Evolutionary conservation across 23 tunicate genomes (phyloP).

Genomic region (Halocynthia roretzi): DNA sequence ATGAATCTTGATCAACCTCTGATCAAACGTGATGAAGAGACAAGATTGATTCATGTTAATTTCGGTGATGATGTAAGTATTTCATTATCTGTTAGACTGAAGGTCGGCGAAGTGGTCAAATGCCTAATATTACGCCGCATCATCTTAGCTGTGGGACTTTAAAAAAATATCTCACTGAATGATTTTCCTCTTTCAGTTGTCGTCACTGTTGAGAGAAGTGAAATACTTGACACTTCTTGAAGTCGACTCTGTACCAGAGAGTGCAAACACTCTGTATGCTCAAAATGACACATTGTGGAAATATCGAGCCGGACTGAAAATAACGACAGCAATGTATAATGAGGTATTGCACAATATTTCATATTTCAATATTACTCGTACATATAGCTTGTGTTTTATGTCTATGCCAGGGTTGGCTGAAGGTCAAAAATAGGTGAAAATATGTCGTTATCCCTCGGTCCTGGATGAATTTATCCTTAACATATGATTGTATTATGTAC

Average conservation of each 20-base stretch:
- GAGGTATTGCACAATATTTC: constrained; percentile 28
- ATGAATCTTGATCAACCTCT: constrained; percentile 67
- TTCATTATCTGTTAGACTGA: neutral
- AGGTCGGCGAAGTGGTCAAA: too few relatives aligned
- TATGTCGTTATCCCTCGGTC: too few relatives aligned
- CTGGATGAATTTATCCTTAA: too few relatives aligned
- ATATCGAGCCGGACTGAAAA: constrained; percentile 67
- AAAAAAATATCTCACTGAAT: neutral
- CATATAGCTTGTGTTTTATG: too few relatives aligned
- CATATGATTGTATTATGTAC: too few relatives aligned
- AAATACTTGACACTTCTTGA: constrained; percentile 60
- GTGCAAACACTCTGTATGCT: constrained; percentile 55
- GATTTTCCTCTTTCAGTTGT: constrained; percentile 25
- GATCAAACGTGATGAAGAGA: constrained; percentile 37
- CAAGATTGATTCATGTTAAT: constrained; percentile 42
- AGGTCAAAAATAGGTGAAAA: too few relatives aligned
- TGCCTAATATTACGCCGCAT: too few relatives aligned
- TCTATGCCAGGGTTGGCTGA: too few relatives aligned
- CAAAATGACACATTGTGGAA: constrained; percentile 77
- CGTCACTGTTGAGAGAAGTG: constrained; percentile 74
- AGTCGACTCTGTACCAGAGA: constrained; percentile 52
- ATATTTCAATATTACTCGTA: too few relatives aligned
- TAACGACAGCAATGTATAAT: constrained; percentile 62
- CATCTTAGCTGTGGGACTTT: too few relatives aligned
- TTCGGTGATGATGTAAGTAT: constrained; percentile 35